These are phyloP conservation scores for Triplophysa tibetana DNA, from an alignment of 2,113 vertebrate genomes.

Conservation along the genomic window DNA sequence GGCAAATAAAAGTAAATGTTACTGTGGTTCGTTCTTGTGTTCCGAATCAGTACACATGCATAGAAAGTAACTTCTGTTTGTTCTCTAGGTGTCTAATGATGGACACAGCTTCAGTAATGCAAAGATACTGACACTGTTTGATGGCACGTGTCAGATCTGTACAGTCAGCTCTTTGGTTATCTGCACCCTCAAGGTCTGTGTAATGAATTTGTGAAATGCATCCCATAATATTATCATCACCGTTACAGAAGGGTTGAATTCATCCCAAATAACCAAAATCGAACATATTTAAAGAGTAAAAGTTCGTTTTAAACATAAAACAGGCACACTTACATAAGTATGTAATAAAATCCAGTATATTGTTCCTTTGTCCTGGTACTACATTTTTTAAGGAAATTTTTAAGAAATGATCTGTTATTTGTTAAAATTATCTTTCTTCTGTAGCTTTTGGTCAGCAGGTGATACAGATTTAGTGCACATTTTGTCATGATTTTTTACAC, in stretches of 20 bases:
- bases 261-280: neutral
- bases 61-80: neutral
- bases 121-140: constrained; percentile 81
- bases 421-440: neutral
- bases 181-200: constrained; percentile 79
- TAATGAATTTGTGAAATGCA: neutral
- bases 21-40: neutral
- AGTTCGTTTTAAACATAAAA: too few relatives aligned
- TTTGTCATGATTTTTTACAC: constrained; percentile 7
- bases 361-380: too few relatives aligned
- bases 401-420: constrained; percentile 14
- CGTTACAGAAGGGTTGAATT: neutral
- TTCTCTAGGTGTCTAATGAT: constrained; percentile 86
- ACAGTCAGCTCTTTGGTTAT: constrained; percentile 65
- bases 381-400: neutral
- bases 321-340: too few relatives aligned
- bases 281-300: neutral
- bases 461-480: neutral
- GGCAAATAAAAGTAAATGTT: constrained; percentile 85
- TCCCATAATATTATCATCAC: neutral
- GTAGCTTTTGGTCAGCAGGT: neutral
- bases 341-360: too few relatives aligned
- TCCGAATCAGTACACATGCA: neutral
- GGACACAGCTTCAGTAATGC: constrained; percentile 86
- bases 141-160: constrained; percentile 85